A percentile compares a stretch with the other conserved stretches of the same genome.
Conservation (phyloP, 2,113 vertebrate species). For the Tylochromis polylepis region DNA sequence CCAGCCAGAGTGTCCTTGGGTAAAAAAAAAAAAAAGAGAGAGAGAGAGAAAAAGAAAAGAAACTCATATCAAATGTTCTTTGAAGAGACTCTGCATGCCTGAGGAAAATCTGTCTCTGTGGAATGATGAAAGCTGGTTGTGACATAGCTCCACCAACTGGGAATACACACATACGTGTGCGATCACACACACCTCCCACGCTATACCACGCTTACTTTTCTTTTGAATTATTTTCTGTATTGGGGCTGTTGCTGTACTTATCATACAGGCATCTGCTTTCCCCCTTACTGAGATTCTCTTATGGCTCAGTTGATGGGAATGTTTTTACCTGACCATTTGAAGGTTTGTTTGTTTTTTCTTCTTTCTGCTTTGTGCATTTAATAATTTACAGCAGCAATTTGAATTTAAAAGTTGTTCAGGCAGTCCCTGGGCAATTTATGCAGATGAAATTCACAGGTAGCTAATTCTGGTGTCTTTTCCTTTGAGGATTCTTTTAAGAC, state of each 20-base stretch:
- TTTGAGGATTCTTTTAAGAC: not conserved
- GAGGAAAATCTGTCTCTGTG: conserved; percentile 5
- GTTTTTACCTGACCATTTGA: not conserved
- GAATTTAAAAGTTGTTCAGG: not conserved
- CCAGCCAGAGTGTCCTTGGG: conserved; percentile 93
- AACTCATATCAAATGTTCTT: not conserved
- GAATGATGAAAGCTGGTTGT: conserved; percentile 27
- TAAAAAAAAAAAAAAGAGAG: conserved; percentile 53
- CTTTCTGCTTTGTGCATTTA: not conserved
- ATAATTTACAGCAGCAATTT: not conserved
- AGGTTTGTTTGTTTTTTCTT: not conserved
- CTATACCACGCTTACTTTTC: not conserved
- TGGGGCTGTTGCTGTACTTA: not conserved
- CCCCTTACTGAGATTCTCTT: not conserved
- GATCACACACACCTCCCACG: not conserved
- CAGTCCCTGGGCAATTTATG: not conserved
- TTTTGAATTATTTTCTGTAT: conserved; percentile 24
- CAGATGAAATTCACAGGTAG: not conserved
- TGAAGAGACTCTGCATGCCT: not conserved
- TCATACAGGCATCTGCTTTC: not conserved
- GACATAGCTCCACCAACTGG: not conserved
- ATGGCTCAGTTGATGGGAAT: not conserved
- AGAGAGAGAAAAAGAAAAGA: not conserved
- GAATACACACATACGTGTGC: not conserved
- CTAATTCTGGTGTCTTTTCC: not conserved